Evolutionary conservation across 2,888 invertebrate genomes (phyloP), one percentile per base, ranked within the genome.

Genomic region (Agrotis exclamationis): DNA sequence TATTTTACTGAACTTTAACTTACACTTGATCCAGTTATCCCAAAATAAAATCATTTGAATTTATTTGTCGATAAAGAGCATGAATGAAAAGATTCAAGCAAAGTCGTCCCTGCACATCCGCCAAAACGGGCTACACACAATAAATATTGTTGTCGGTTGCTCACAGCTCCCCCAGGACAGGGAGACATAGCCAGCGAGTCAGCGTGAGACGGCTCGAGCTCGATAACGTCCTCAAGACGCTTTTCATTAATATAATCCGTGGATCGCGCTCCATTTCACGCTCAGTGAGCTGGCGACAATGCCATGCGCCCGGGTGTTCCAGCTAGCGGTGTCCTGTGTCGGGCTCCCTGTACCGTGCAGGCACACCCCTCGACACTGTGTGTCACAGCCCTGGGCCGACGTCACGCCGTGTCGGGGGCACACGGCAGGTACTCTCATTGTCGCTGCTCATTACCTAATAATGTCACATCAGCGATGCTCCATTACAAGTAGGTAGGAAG

Each of bases 231-330:
- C 82, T 87, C 82, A 86, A 90, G 91, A 88, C 76, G 93, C 91
- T 92, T 93, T 94, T 93, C 91, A 94, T 93, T 94, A 93, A 83
- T 76, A 87, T 92, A 94, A 93, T 94, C 79, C 87, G 70, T 79
- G 87, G 74, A 66, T 67, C 80, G 79, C 80, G 87, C 85, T 87
- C 87, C 87, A 87, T 88, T 88, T 86, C 85, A 84, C 89, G 86
- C 87, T 71, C 80, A 75, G 28, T 69, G 76, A 75, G 72, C 68
- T 64, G 56, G 67, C 54, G 51, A 48, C 20, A 54, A 28, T 16
- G 63, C 48, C 54, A n/a, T 44, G 7, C 5, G 2, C 3, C 44
- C 18, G 18, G 58, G 66, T 66, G 47, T 84, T 83, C 67, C 75
- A 63, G 9, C 68, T 67, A 48, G 22, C 48, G 63, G 39, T 58